These are phyloP conservation scores for Sinocyclocheilus grahami DNA, from an alignment of 2,113 vertebrate species.

Conservation along the genomic window DNA sequence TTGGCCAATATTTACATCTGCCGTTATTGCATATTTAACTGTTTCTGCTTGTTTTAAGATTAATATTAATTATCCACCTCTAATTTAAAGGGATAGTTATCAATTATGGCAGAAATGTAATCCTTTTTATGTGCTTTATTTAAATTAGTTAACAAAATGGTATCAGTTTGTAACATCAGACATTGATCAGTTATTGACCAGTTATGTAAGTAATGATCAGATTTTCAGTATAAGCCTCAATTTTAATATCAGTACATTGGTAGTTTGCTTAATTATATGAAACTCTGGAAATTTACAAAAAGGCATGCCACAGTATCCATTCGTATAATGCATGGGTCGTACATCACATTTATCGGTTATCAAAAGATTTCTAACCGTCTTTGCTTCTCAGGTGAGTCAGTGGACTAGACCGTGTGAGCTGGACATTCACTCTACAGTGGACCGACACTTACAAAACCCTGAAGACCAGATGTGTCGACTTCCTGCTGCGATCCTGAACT, in stretches of 20 bases:
- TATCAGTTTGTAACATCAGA: too few species aligned
- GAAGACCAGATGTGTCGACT: conserved; percentile 61
- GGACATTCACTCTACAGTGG: conserved; percentile 87
- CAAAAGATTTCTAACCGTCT: background rate
- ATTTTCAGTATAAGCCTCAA: background rate
- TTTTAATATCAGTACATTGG: background rate
- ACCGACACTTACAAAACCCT: conserved; percentile 78
- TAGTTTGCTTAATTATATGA: background rate
- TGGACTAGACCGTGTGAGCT: conserved; percentile 97
- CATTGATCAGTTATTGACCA: background rate
- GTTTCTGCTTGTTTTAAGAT: background rate
- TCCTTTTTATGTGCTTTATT: background rate
- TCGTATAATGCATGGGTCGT: background rate
- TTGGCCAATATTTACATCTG: background rate
- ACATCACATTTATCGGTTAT: background rate
- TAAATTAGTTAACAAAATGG: too few species aligned
- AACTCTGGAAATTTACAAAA: background rate
- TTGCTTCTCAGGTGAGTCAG: conserved; percentile 86
- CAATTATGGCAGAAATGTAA: background rate
- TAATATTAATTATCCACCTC: background rate
- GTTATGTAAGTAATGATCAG: background rate
- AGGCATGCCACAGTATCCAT: background rate
- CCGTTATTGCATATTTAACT: background rate
- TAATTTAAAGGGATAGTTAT: background rate
- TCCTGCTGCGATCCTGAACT: conserved; percentile 81